Conservation (phyloP, 2,888 invertebrate species). For the Lasioglossum pauxillum region DNA sequence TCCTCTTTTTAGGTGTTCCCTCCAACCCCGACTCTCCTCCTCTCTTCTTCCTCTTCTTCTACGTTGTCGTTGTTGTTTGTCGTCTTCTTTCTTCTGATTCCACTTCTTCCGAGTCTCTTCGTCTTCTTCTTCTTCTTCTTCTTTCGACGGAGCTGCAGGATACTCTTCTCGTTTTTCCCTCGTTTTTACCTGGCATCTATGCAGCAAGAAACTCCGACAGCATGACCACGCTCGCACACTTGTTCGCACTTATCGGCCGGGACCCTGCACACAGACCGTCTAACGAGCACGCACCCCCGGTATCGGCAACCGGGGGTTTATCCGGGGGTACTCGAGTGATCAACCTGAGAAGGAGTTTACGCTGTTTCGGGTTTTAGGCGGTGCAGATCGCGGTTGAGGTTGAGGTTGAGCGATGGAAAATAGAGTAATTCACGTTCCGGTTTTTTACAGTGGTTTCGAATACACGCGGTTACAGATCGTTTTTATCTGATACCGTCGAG, state of each 20-base stretch:
- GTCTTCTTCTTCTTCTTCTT: neutral
- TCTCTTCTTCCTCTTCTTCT: neutral
- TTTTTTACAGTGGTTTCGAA: too few species aligned
- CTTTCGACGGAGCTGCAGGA: neutral
- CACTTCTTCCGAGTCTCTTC: neutral
- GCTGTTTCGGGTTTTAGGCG: neutral
- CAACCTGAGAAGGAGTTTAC: neutral
- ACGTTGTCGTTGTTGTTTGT: neutral
- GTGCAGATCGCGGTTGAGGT: too few species aligned
- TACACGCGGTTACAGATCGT: too few species aligned
- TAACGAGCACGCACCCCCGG: conserved; percentile 66
- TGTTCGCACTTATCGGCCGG: conserved; percentile 63
- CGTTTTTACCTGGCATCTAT: conserved; percentile 41
- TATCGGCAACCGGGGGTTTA: conserved; percentile 19
- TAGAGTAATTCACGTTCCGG: too few species aligned
- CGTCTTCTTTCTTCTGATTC: neutral
- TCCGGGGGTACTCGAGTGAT: neutral
- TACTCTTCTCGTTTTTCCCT: conserved; percentile 42
- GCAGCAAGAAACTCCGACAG: conserved; percentile 55
- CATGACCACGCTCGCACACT: conserved; percentile 51
- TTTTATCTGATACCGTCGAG: too few species aligned
- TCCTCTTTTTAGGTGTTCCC: conserved; percentile 32
- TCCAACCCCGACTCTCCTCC: neutral
- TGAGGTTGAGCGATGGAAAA: neutral
- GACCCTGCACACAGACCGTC: conserved; percentile 34